Conservation (phyloP, 2,888 invertebrate genomes). For the Chrysodeixis includens region DNA sequence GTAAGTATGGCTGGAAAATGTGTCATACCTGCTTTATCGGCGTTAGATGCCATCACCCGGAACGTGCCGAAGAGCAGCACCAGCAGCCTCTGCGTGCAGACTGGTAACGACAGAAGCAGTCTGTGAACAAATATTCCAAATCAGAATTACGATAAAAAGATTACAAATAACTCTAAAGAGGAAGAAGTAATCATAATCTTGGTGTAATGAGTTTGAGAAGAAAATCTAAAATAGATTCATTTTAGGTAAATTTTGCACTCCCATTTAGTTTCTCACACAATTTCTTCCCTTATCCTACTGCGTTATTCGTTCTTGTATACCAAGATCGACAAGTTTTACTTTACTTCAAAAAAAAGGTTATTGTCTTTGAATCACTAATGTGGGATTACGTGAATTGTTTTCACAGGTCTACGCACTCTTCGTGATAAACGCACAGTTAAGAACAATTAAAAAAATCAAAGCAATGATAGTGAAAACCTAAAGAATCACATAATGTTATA, state of each 20-base stretch:
- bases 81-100: conserved; percentile 97
- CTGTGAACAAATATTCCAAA: conserved; percentile 86
- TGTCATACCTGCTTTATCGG: conserved; percentile 92
- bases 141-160: not conserved
- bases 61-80: conserved; percentile 99
- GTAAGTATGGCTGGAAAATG: too few relatives aligned
- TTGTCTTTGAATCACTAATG: not conserved
- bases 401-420: not conserved
- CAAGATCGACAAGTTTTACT: too few relatives aligned
- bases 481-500: conserved; percentile 38
- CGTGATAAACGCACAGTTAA: conserved; percentile 6
- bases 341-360: too few relatives aligned
- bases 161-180: not conserved
- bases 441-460: not conserved
- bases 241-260: too few relatives aligned
- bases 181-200: too few relatives aligned
- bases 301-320: too few relatives aligned
- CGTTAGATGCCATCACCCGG: conserved; percentile 97
- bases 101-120: conserved; percentile 95
- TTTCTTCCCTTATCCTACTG: too few relatives aligned
- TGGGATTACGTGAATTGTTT: not conserved
- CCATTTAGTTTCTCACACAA: too few relatives aligned
- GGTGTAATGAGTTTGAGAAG: too few relatives aligned
- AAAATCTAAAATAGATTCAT: too few relatives aligned
- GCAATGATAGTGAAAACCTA: conserved; percentile 36